These are phyloP conservation scores for Neodiprion virginianus DNA, from an alignment of 1,140 invertebrate genomes.

Conservation along the genomic window DNA sequence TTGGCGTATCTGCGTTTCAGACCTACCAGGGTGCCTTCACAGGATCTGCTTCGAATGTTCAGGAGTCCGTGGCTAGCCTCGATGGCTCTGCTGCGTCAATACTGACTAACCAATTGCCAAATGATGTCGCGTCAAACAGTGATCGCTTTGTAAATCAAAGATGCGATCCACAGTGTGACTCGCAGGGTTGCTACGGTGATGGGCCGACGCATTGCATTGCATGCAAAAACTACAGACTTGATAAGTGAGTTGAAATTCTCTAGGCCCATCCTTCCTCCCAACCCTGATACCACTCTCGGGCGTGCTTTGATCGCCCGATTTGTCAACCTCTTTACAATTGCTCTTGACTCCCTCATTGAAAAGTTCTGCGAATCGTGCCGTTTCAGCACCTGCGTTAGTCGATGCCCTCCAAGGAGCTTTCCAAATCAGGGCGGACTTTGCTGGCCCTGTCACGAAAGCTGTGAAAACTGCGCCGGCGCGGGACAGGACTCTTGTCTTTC, in stretches of 20 bases:
- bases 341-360: neutral
- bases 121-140: conserved; percentile 35
- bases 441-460: conserved; percentile 84
- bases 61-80: conserved; percentile 72
- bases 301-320: no score
- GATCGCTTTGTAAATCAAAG: conserved; percentile 71
- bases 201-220: conserved; percentile 81
- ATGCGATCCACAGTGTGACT: conserved; percentile 84
- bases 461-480: conserved; percentile 81
- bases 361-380: neutral
- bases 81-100: conserved; percentile 65
- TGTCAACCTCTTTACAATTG: neutral
- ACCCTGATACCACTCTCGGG: no score
- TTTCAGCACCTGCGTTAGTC: conserved; percentile 76
- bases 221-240: conserved; percentile 79
- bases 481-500: conserved; percentile 84
- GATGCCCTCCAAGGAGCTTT: conserved; percentile 81
- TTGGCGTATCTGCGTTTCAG: conserved; percentile 68
- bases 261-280: no score
- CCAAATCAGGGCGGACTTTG: conserved; percentile 79
- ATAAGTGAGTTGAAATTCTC: conserved; percentile 68
- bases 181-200: conserved; percentile 81
- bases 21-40: conserved; percentile 75
- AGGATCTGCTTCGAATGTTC: conserved; percentile 72
- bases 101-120: conserved; percentile 52